These are phyloP conservation scores for Drosophila flavopinicola DNA, from an alignment of 2,888 invertebrate species.

Conservation along the genomic window DNA sequence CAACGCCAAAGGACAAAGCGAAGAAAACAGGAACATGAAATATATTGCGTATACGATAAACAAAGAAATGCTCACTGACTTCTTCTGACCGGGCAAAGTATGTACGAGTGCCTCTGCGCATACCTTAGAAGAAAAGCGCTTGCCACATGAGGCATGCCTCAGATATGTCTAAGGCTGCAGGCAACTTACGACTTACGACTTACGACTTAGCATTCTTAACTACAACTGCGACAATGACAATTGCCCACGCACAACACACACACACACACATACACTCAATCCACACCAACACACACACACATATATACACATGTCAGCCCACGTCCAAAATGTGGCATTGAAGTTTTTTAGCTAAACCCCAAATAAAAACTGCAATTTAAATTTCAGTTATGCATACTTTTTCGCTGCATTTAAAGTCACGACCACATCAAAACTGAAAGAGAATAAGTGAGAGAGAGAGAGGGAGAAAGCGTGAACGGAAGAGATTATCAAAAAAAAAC, in stretches of 20 bases:
- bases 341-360: conserved; percentile 12
- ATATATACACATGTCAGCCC: conserved; percentile 13
- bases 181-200: background rate
- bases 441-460: background rate
- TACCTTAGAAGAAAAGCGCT: background rate
- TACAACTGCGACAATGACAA: conserved; percentile 45
- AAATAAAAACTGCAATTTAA: conserved; percentile 38
- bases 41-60: conserved; percentile 17
- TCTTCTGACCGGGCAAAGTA: conserved; percentile 23
- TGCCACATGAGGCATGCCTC: conserved; percentile 39
- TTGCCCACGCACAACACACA: conserved; percentile 21
- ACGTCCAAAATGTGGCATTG: conserved; percentile 32
- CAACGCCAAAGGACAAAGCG: conserved; percentile 38
- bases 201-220: too few species aligned
- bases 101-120: conserved; percentile 7
- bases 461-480: background rate
- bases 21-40: conserved; percentile 12
- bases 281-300: background rate
- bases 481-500: conserved; percentile 10
- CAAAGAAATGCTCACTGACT: conserved; percentile 28
- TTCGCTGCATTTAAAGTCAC: conserved; percentile 6
- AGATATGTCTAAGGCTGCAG: conserved; percentile 9
- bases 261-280: background rate
- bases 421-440: background rate
- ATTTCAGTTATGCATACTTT: conserved; percentile 32